phyloP scores from a whole-genome alignment of 1,140 invertebrate species.

The Nasonia giraulti region DNA sequence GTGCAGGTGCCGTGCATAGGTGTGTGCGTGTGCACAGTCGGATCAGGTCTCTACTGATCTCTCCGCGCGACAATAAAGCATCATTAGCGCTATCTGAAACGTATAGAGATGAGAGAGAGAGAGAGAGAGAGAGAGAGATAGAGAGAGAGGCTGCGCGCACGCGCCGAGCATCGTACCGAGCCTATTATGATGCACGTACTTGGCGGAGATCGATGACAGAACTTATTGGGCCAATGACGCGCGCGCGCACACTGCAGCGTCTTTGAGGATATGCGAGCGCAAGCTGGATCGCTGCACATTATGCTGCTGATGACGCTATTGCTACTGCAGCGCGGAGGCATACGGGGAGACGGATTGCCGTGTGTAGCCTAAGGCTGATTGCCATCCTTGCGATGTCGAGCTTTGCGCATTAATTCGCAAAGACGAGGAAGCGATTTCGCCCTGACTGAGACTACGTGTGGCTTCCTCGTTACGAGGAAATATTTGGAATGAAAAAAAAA shows the following conservation, averaged over 20 bases:
- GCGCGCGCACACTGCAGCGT: background rate
- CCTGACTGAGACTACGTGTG: no score
- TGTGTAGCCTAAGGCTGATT: background rate
- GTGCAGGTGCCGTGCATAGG: background rate
- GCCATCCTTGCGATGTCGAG: background rate
- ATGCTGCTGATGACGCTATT: background rate
- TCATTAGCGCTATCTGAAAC: slow-evolving; percentile 55
- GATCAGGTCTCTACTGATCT: background rate
- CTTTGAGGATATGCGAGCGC: background rate
- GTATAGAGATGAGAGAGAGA: slow-evolving; percentile 15
- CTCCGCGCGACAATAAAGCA: slow-evolving; percentile 58
- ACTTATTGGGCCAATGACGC: background rate
- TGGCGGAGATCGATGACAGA: slow-evolving; percentile 17
- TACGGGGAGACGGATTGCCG: background rate
- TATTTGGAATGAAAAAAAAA: no score
- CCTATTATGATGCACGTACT: slow-evolving; percentile 13
- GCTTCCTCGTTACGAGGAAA: no score
- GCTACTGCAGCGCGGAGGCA: background rate
- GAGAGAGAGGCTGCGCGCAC: background rate
- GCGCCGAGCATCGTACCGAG: background rate
- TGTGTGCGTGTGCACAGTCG: no score
- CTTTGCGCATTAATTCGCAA: background rate
- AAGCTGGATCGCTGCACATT: background rate
- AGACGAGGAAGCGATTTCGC: background rate
- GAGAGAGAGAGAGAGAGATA: background rate